Conservation (phyloP, 2,888 invertebrate genomes). For the Xestobium rufovillosum region DNA sequence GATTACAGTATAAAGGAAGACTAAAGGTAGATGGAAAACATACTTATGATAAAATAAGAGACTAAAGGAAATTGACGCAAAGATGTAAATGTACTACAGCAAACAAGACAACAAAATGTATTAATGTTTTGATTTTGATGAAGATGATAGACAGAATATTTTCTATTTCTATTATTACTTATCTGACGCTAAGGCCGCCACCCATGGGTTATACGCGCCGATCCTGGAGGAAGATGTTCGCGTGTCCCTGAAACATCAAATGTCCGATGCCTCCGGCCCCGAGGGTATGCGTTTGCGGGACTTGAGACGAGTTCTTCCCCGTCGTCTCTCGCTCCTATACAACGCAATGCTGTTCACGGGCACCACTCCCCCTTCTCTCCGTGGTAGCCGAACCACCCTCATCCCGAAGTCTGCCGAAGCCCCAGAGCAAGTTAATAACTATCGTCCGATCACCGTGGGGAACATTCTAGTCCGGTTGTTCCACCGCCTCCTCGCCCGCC, state of each 20-base stretch:
- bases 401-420: conserved; percentile 5
- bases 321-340: neutral
- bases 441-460: conserved; percentile 9
- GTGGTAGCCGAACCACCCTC: conserved; percentile 4
- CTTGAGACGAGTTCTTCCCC: neutral
- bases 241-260: neutral
- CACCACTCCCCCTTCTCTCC: conserved; percentile 2
- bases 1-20: too few species aligned
- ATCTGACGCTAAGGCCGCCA: neutral
- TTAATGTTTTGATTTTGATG: too few species aligned
- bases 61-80: too few species aligned
- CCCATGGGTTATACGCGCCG: neutral
- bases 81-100: too few species aligned
- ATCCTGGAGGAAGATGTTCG: neutral
- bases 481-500: neutral
- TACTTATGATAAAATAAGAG: too few species aligned
- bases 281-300: neutral
- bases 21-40: too few species aligned
- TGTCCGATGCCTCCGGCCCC: neutral
- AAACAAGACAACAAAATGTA: too few species aligned
- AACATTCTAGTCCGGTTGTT: neutral
- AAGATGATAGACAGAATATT: too few species aligned
- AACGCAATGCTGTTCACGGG: conserved; percentile 5
- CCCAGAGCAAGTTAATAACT: conserved; percentile 3
- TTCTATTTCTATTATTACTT: too few species aligned